phyloP scores from a whole-genome alignment of 2,797 vertebrate genomes.

The Rhincodon typus region DNA sequence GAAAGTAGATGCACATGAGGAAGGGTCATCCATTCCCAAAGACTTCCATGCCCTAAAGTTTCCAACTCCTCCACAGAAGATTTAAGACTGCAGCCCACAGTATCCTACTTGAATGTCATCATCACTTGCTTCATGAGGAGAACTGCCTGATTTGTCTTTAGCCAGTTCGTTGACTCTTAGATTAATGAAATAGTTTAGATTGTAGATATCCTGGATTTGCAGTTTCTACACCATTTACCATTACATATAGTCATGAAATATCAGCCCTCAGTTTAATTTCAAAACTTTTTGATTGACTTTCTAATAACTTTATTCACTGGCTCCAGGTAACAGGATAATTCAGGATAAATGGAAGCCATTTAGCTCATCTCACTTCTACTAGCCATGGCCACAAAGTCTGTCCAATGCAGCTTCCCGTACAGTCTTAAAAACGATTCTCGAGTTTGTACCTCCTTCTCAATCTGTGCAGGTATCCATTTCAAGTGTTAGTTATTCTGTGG shows the following conservation, averaged over 20 bases:
- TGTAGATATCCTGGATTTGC: background rate
- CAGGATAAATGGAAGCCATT: background rate
- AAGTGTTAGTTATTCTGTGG: background rate
- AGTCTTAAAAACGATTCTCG: background rate
- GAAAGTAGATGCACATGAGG: background rate
- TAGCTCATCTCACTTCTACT: background rate
- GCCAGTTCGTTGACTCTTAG: too few species aligned
- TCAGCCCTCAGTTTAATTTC: background rate
- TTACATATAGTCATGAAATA: background rate
- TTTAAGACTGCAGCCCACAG: background rate
- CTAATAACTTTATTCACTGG: background rate
- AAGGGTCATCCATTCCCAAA: background rate
- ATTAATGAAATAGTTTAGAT: too few species aligned
- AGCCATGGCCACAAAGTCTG: background rate
- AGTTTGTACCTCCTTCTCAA: background rate
- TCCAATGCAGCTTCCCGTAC: background rate
- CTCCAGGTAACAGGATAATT: background rate
- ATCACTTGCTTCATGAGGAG: background rate
- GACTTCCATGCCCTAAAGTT: background rate
- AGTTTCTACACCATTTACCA: background rate
- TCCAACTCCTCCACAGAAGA: background rate
- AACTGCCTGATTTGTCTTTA: background rate
- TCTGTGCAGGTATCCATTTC: background rate
- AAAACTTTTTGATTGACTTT: background rate
- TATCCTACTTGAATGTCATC: background rate